phyloP scores from a whole-genome alignment of 1,140 invertebrate species.

The Ceratina calcarata region DNA sequence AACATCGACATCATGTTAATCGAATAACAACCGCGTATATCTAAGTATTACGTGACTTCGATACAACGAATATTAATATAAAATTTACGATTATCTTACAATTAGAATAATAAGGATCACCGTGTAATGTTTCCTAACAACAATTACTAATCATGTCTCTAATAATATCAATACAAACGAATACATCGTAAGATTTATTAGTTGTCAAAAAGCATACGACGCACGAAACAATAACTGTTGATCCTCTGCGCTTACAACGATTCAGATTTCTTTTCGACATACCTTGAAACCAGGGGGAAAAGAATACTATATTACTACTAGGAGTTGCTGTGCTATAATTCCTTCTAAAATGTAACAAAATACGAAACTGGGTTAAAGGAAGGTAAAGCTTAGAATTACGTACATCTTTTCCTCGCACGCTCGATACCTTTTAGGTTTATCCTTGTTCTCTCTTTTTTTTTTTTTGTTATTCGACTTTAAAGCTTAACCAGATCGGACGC shows the following conservation, averaged over 20 bases:
- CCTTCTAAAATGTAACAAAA: too few relatives aligned
- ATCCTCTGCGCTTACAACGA: not conserved
- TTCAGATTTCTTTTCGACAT: too few relatives aligned
- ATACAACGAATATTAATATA: constrained; percentile 1
- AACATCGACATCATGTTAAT: not conserved
- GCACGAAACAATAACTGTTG: not conserved
- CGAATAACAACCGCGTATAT: not conserved
- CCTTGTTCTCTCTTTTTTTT: too few relatives aligned
- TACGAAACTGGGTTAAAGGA: too few relatives aligned
- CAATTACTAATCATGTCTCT: not conserved
- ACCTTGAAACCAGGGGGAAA: too few relatives aligned
- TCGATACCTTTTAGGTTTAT: too few relatives aligned
- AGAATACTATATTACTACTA: too few relatives aligned
- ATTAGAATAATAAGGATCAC: not conserved
- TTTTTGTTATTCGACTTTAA: too few relatives aligned
- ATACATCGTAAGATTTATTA: not conserved
- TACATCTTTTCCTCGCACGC: too few relatives aligned
- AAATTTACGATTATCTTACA: not conserved
- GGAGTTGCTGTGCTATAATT: too few relatives aligned
- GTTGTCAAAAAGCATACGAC: not conserved
- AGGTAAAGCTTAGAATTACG: too few relatives aligned
- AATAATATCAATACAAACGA: constrained; percentile 5
- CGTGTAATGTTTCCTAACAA: not conserved
- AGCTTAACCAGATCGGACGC: not conserved
- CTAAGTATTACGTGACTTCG: not conserved